Evolutionary conservation across 2,888 invertebrate species (phyloP).

Genomic region (Drosophila picticornis): DNA sequence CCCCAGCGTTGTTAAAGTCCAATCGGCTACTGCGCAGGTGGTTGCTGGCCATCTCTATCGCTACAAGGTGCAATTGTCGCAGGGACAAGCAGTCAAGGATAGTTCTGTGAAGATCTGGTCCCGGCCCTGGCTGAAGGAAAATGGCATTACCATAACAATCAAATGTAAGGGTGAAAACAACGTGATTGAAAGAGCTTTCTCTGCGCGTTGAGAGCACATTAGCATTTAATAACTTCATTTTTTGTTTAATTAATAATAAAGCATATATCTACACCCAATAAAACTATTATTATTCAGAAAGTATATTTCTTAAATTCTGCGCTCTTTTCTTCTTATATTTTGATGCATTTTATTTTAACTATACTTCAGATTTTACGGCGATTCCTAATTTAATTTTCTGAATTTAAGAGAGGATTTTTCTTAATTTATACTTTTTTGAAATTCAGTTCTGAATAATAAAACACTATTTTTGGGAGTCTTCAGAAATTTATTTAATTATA

Average conservation of each 20-base stretch:
- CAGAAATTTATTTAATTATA: background rate
- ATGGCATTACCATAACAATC: constrained; percentile 59
- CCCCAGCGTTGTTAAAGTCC: constrained; percentile 58
- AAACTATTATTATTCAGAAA: no score
- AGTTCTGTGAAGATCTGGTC: constrained; percentile 65
- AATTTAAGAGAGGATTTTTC: no score
- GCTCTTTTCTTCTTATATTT: no score
- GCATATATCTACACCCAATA: background rate
- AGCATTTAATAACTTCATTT: background rate
- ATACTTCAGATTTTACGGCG: no score
- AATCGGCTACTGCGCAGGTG: constrained; percentile 56
- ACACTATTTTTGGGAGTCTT: background rate
- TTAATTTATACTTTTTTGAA: no score
- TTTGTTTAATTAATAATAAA: background rate
- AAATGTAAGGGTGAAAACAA: constrained; percentile 52
- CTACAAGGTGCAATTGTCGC: constrained; percentile 58
- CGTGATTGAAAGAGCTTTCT: constrained; percentile 46
- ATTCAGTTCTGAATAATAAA: background rate
- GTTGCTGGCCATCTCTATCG: constrained; percentile 57
- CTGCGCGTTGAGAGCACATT: constrained; percentile 5
- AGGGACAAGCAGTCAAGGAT: constrained; percentile 45
- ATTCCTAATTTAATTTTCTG: no score
- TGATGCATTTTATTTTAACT: no score
- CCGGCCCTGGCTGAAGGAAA: constrained; percentile 62
- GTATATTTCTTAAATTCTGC: no score